Conservation (phyloP, 2,888 invertebrate species). For the Acleris cristana region DNA sequence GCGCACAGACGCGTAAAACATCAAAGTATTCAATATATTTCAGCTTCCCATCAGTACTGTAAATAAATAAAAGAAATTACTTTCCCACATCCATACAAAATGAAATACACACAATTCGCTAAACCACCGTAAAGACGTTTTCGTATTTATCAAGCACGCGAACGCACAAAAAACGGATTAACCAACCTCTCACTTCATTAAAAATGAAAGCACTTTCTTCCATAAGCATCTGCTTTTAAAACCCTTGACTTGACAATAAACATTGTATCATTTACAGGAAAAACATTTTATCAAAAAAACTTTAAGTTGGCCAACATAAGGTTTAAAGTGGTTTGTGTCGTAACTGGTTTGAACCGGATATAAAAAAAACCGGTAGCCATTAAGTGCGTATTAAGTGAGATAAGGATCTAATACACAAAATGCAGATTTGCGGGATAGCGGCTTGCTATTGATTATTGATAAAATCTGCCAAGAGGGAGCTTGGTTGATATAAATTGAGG, state of each 20-base stretch:
- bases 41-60: neutral
- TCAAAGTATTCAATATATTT: neutral
- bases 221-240: constrained; percentile 45
- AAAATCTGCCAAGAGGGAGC: neutral
- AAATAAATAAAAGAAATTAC: neutral
- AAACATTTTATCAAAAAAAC: constrained; percentile 40
- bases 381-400: constrained; percentile 64
- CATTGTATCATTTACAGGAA: constrained; percentile 56
- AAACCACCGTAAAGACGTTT: constrained; percentile 23
- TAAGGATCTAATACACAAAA: constrained; percentile 75
- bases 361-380: constrained; percentile 58
- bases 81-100: constrained; percentile 8
- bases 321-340: constrained; percentile 16
- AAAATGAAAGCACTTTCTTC: constrained; percentile 42
- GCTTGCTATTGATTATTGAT: constrained; percentile 42
- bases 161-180: constrained; percentile 29
- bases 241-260: constrained; percentile 58
- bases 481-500: neutral
- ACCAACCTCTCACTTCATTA: constrained; percentile 41
- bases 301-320: constrained; percentile 31
- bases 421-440: constrained; percentile 67
- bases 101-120: constrained; percentile 11
- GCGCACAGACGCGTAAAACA: neutral
- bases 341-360: constrained; percentile 54
- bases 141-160: constrained; percentile 25